Base-by-base conservation (phyloP, 2,888 invertebrate genomes). In the Myopa tessellatipennis region DNA sequence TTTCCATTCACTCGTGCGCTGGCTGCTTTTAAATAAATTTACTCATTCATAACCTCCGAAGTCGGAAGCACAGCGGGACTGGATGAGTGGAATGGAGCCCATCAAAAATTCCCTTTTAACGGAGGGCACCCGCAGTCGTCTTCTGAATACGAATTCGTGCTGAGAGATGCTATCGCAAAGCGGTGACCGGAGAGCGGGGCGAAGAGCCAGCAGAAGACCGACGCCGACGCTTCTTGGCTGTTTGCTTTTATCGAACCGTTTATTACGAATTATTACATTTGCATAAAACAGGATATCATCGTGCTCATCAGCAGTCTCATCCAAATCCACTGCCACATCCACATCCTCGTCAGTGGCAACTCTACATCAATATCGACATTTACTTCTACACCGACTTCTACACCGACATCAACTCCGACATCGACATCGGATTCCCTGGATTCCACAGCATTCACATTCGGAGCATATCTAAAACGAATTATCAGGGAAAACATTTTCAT, bases 241-340 rank as follows among this genome's bases (percentile, higher is more conserved):
- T 18, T 18, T 26, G 67, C 71, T 79, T 80, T 80, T 77, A 79
- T 80, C 74, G 78, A 79, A 76, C 77, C 73, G 77, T 80, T 80
- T 79, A 79, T 80, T 77, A 74, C 79, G 77, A 78, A 80, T 80
- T 80, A 80, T 80, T 78, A 78, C 79, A 80, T 80, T 80, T 79
- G 71, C 80, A 80, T 80, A 80, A 80, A 79, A 76, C 55, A 79
- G 67, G 34, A 76, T 79, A 78, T 70, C 78, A 74, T 77, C 76
- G 63, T 18, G 61, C 36, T 74, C 69, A 61, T 61, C 63, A 40
- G 60, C 70, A 76, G 18, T 40, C 38, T 18, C 55, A 40, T 55
- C 40, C 38, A 58, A 18, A 50, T 14, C 18, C 61, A 26, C 72
- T 68, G 67, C 76, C 36, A 40, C 71, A 45, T 76, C 63, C 7